Base-by-base conservation (phyloP, 2,888 invertebrate genomes). In the Ophion slaviceki region DNA sequence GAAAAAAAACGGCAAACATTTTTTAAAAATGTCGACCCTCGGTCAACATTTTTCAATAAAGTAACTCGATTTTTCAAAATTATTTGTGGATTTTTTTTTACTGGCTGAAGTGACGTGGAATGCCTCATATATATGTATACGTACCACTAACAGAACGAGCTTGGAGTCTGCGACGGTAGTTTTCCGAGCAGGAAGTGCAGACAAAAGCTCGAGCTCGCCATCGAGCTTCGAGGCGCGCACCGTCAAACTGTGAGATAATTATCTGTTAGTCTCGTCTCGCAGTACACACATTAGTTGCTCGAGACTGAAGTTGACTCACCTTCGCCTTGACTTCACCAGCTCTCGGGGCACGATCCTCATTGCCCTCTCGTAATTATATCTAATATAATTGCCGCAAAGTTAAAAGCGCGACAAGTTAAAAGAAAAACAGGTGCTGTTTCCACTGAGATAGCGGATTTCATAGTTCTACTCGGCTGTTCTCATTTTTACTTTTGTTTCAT, bases 201-300 rank as follows among this genome's bases (percentile, higher is more conserved):
- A 70, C 47, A 53, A 78, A 70, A 70, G 78, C 45, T 70, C 32
- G 59, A 36, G 45, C 61, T 61, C 68, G 45, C 45, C 45, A 11
- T 45, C 45, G 45, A 11, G 45, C 45, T 45, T 45, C 45, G 11
- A 45, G 24, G 61, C 68, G 78, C 36, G 59, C 59, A 36, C 36
- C 59, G 59, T 67, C 74, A 78, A 68, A 78, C 68, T 40, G 8
- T 11, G 78, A 70, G 59, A 78, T 78, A 78, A 78, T 78, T 70
- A 64, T 76, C 76, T 24, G 76, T 32, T 32, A 76, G 62, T 66
- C 66, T 53, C 36, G n/a, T 47, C 24, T 45, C 45, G 45, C 6
- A 45, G 45, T 45, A 45, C 11, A 45, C 32, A 20, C 64, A 76
- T 62, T 76, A 76, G 28, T 76, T 66, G 36, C 66, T 47, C 32